Conservation (phyloP, 2,113 vertebrate species). For the Malurus alboscapulatus region DNA sequence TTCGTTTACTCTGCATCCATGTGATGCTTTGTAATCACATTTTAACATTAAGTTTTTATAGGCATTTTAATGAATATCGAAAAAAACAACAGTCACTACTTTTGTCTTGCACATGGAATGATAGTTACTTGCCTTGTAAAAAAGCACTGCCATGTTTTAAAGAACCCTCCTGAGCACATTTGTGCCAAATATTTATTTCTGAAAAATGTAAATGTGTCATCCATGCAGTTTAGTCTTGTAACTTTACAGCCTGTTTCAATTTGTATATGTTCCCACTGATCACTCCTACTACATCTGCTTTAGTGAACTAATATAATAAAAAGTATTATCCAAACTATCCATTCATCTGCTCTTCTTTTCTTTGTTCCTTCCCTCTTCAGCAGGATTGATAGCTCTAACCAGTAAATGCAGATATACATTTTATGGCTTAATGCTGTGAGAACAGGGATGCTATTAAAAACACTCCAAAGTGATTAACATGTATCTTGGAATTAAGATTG, state of each 20-base stretch:
- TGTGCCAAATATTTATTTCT: conserved; percentile 31
- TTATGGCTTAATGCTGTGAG: background rate
- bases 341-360: background rate
- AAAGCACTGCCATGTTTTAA: background rate
- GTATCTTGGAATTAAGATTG: conserved; percentile 2
- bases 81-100: background rate
- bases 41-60: background rate
- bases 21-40: background rate
- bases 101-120: background rate
- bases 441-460: background rate
- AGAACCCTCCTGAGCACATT: background rate
- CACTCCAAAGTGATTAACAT: background rate
- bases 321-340: background rate
- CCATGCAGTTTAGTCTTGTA: background rate
- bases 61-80: background rate
- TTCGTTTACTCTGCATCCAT: background rate
- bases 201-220: conserved; percentile 24
- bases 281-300: background rate
- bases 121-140: background rate
- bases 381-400: background rate
- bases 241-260: conserved; percentile 4
- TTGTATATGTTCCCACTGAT: background rate
- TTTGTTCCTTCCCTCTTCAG: background rate
- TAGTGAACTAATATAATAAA: conserved; percentile 3
- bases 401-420: background rate